These are phyloP conservation scores for Zophobas morio DNA, from an alignment of 1,140 invertebrate species.

Conservation along the genomic window DNA sequence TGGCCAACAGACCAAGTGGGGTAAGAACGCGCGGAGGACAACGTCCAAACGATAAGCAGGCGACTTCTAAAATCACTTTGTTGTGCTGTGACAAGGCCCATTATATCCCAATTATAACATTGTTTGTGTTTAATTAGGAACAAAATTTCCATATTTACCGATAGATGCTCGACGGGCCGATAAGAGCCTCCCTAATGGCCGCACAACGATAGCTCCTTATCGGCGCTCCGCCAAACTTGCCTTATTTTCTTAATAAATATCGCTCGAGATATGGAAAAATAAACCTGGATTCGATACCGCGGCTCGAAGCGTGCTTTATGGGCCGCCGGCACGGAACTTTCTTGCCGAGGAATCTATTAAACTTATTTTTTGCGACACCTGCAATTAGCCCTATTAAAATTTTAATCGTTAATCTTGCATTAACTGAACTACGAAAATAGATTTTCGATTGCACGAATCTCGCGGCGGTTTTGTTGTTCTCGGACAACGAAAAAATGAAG, in stretches of 20 bases:
- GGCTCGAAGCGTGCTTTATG: constrained; percentile 23
- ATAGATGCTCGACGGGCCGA: constrained; percentile 2
- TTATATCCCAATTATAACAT: constrained; percentile 25
- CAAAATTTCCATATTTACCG: constrained; percentile 40
- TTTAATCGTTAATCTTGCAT: constrained; percentile 10
- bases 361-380: constrained; percentile 11
- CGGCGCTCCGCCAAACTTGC: constrained; percentile 3
- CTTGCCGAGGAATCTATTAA: constrained; percentile 30
- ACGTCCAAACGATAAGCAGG: constrained; percentile 45
- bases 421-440: not conserved
- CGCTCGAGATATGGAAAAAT: constrained; percentile 7
- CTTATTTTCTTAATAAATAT: constrained; percentile 23
- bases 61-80: constrained; percentile 45
- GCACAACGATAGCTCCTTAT: not conserved
- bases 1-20: constrained; percentile 41
- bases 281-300: not conserved
- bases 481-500: not conserved
- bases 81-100: constrained; percentile 16
- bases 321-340: constrained; percentile 19
- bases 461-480: no score
- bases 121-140: constrained; percentile 30
- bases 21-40: constrained; percentile 46
- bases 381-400: constrained; percentile 13
- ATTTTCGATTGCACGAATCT: not conserved
- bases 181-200: constrained; percentile 4